Percentiles rank a stretch among this genome's conserved stretches.
phyloP scores from a whole-genome alignment of 2,888 invertebrate genomes.

The Cactoblastis cactorum region DNA sequence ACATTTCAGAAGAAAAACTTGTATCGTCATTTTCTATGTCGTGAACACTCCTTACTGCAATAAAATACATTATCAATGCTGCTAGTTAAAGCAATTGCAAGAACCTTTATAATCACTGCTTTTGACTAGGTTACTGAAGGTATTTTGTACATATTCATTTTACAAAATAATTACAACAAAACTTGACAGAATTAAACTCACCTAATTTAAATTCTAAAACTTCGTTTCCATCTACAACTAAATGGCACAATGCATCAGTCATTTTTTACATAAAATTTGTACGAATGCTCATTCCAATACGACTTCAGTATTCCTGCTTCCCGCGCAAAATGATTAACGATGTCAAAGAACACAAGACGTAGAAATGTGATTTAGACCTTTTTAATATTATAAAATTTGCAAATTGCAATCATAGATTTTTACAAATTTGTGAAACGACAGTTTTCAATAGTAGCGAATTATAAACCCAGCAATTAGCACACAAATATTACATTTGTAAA shows the following conservation, averaged over 20 bases:
- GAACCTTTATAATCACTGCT: too few relatives aligned
- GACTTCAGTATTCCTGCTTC: constrained; percentile 27
- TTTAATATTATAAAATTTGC: background rate
- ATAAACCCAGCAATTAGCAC: too few relatives aligned
- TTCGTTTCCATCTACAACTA: constrained; percentile 78
- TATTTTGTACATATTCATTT: too few relatives aligned
- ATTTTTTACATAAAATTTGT: constrained; percentile 36
- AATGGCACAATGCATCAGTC: constrained; percentile 72
- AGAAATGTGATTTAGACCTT: background rate
- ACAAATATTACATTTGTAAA: too few relatives aligned
- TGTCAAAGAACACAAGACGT: constrained; percentile 3
- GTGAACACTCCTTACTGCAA: constrained; percentile 78
- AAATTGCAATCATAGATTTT: too few relatives aligned
- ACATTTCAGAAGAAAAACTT: constrained; percentile 90
- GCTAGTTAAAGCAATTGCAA: background rate
- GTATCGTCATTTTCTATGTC: constrained; percentile 83
- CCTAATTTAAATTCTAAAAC: constrained; percentile 78
- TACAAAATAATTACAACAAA: background rate
- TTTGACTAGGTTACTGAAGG: too few relatives aligned
- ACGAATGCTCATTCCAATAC: constrained; percentile 27
- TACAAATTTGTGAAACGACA: too few relatives aligned
- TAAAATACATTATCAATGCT: background rate
- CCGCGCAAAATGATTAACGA: constrained; percentile 36
- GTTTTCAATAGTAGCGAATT: too few relatives aligned
- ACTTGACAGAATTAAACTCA: constrained; percentile 30